phyloP scores from a whole-genome alignment of 2,888 invertebrate species.

The Sphaerophoria taeniata region DNA sequence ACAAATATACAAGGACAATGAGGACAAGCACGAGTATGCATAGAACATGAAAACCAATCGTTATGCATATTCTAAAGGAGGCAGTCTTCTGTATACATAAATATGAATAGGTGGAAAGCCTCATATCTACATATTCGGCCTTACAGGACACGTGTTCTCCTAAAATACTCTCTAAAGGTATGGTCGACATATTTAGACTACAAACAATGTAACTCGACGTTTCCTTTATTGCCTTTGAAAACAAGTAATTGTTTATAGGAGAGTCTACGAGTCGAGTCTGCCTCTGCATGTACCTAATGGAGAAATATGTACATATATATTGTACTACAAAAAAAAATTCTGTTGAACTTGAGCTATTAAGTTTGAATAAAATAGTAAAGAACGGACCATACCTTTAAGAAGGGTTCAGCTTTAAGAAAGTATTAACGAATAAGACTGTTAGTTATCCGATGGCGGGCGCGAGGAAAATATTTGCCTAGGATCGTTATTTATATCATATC shows the following conservation, averaged over 20 bases:
- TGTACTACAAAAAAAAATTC: constrained; percentile 51
- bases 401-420: too few relatives aligned
- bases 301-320: constrained; percentile 55
- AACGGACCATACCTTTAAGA: too few relatives aligned
- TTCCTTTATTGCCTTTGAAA: constrained; percentile 61
- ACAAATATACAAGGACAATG: constrained; percentile 59
- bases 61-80: constrained; percentile 39
- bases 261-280: background rate
- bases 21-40: constrained; percentile 53
- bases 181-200: constrained; percentile 55
- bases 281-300: constrained; percentile 31
- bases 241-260: constrained; percentile 49
- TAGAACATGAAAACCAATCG: constrained; percentile 64
- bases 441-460: too few relatives aligned
- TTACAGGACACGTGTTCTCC: constrained; percentile 46
- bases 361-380: too few relatives aligned
- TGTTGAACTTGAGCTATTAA: too few relatives aligned
- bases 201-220: constrained; percentile 60
- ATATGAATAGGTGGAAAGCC: background rate
- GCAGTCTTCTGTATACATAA: background rate
- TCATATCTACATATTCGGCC: background rate
- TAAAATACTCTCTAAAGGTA: constrained; percentile 55
- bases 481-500: too few relatives aligned
- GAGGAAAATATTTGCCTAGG: too few relatives aligned
- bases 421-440: too few relatives aligned